A percentile compares a stretch with the other conserved stretches of the same genome.
These are phyloP conservation scores for Centropus unirufus DNA, from an alignment of 2,113 vertebrate genomes.

Conservation along the genomic window DNA sequence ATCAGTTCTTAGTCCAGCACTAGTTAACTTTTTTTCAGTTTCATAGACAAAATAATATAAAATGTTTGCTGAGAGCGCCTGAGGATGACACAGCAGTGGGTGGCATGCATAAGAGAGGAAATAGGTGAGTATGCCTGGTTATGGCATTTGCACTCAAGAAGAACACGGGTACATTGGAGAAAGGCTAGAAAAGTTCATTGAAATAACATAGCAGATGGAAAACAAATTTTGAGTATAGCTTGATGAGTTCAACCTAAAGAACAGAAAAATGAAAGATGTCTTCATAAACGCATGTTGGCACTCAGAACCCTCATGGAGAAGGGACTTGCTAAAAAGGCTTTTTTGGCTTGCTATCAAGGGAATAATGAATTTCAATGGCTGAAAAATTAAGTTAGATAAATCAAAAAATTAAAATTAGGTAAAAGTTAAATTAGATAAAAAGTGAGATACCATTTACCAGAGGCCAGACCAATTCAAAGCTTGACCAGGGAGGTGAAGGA, in stretches of 20 bases:
- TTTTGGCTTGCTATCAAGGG: background rate
- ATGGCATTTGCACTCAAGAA: background rate
- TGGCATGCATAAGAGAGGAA: background rate
- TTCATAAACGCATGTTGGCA: background rate
- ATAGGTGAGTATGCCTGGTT: background rate
- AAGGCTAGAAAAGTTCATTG: background rate
- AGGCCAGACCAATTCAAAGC: background rate
- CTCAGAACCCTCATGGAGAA: background rate
- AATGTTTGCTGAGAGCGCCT: background rate
- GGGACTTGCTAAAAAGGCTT: background rate
- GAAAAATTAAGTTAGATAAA: background rate
- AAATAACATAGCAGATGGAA: background rate
- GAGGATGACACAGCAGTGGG: background rate
- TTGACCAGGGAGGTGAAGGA: background rate
- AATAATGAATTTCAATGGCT: background rate
- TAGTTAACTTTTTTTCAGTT: background rate
- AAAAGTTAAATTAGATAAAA: background rate
- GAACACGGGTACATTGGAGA: background rate
- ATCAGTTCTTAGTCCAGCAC: background rate
- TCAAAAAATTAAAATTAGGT: too few species aligned
- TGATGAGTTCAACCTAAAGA: background rate
- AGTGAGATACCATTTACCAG: background rate
- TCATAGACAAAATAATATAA: background rate
- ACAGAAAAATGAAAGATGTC: background rate
- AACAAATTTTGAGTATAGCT: background rate